Conservation (phyloP, 2,113 vertebrate species). For the Rhinolophus ferrumequinum region DNA sequence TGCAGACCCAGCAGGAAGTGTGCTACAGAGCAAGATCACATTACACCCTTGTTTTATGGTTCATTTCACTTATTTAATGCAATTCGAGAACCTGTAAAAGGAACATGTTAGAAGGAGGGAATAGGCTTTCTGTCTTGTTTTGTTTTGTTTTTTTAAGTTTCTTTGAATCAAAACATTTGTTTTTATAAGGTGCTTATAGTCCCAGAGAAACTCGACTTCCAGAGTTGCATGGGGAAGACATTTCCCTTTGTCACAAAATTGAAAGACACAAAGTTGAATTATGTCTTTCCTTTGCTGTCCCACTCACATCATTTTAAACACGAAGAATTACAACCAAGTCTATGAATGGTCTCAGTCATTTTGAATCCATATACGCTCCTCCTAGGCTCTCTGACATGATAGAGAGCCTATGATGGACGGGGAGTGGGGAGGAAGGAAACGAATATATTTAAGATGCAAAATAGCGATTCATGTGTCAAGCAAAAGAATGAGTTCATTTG, state of each 20-base stretch:
- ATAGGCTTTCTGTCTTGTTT: slow-evolving; percentile 75
- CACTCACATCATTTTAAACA: slow-evolving; percentile 19
- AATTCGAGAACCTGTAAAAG: slow-evolving; percentile 86
- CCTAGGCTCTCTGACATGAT: slow-evolving; percentile 60
- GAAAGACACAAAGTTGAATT: slow-evolving; percentile 11
- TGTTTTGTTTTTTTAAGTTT: slow-evolving; percentile 76
- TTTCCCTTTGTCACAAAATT: slow-evolving; percentile 34
- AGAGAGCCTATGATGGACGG: background rate
- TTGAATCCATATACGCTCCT: slow-evolving; percentile 7
- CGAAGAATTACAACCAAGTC: slow-evolving; percentile 46
- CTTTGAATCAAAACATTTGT: slow-evolving; percentile 74
- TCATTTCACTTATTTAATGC: slow-evolving; percentile 89
- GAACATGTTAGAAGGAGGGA: slow-evolving; percentile 78
- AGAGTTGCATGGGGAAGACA: slow-evolving; percentile 48
- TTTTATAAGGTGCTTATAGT: slow-evolving; percentile 73
- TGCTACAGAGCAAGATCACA: slow-evolving; percentile 83
- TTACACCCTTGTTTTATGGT: slow-evolving; percentile 88
- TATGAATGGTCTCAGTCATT: slow-evolving; percentile 14
- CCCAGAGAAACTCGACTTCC: slow-evolving; percentile 32
- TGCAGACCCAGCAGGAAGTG: slow-evolving; percentile 86
- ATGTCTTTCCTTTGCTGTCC: slow-evolving; percentile 52
- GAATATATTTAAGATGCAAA: slow-evolving; percentile 63
- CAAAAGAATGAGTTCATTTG: slow-evolving; percentile 75
- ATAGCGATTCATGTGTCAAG: slow-evolving; percentile 76
- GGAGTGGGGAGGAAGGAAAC: background rate